Base-by-base conservation (phyloP, 2,888 invertebrate species). In the Apodemia mormo region DNA sequence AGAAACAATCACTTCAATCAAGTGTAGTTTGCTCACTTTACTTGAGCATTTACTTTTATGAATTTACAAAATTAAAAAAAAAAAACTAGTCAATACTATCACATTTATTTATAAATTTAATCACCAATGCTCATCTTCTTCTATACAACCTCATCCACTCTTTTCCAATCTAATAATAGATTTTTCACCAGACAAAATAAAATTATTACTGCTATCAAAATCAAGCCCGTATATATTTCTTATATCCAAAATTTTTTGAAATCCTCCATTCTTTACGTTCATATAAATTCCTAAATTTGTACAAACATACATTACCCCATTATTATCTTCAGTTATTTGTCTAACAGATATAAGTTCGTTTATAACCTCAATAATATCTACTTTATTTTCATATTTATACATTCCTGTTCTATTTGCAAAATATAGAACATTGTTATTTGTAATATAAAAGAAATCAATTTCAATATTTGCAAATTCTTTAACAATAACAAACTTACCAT, bases 391-490 rank as follows among this genome's bases (percentile, higher is more conserved):
- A 49, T 49, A 49, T 49, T 49, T 49, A 6, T 49, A 49, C 14
- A 49, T 14, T 49, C 49, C 49, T 14, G 49, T 49, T 14, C 14
- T 49, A 49, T 49, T 49, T 49, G 49, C 49, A 49, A 49, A 49
- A 14, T 49, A 49, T 5, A n/a, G 49, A 5, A 49, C 49, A 49
- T 49, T 49, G 14, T 14, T 72, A 29, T 72, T 74, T 0, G 80
- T 79, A 0, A 87, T 79, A 70, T 82, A 81, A 65, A 89, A 86
- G 40, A 85, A 78, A 75, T 90, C 89, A 0, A 88, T 77, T 80
- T 90, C 86, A 0, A 85, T 81, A 49, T 77, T 10, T 52, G 82
- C 81, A 74, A 90, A 89, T 64, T 90, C 90, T 67, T 80, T 85
- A 0, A 90, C 85, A 0, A 71, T 65, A 0, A 83, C 79, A 65